Conservation (phyloP, 2,113 vertebrate genomes). For the Rhinichthys klamathensis region DNA sequence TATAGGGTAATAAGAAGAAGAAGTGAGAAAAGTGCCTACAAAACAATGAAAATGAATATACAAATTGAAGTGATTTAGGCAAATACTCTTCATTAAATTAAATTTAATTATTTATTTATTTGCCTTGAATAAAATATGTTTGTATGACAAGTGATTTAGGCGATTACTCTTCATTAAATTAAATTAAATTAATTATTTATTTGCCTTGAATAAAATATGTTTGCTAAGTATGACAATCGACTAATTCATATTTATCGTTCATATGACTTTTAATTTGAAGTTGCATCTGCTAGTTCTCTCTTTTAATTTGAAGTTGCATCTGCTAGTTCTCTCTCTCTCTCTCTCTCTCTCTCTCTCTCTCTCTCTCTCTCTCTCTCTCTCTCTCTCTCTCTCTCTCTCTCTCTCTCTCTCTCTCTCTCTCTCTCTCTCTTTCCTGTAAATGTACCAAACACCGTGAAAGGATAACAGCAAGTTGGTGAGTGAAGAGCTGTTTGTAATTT, state of each 20-base stretch:
- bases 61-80: not conserved
- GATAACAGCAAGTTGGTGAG: not conserved
- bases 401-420: no score
- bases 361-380: no score
- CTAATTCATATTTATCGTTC: not conserved
- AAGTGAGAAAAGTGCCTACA: not conserved
- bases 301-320: no score
- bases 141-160: not conserved
- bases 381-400: no score
- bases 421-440: no score
- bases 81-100: not conserved
- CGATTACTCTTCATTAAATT: not conserved
- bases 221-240: not conserved
- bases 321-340: no score
- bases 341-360: no score
- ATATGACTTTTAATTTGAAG: slow-evolving; percentile 6
- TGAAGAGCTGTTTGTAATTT: not conserved
- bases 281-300: not conserved
- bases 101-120: not conserved
- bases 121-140: not conserved
- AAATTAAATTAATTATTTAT: not conserved
- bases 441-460: not conserved
- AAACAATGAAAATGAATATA: not conserved
- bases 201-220: not conserved
- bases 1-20: not conserved